phyloP scores from a whole-genome alignment of 64 coral and sea anemone genomes.

The Pocillopora damicornis region DNA sequence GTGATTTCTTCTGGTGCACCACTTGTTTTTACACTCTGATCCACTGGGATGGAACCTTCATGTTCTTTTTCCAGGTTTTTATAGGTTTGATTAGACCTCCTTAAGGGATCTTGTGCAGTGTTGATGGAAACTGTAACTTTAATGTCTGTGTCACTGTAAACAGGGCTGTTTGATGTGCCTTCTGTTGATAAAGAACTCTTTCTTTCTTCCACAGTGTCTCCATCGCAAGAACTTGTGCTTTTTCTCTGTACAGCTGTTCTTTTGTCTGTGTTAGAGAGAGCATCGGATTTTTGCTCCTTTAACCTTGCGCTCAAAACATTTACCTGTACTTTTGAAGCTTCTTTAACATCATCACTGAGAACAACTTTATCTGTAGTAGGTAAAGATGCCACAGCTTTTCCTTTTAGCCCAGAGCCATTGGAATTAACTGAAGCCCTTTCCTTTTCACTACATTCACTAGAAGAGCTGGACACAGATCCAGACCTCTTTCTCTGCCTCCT shows the following conservation, averaged over 20 bases:
- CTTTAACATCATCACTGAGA: not conserved
- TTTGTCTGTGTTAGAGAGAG: not conserved
- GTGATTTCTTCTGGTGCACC: not conserved
- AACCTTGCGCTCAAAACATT: not conserved
- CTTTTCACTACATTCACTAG: slow-evolving; percentile 88
- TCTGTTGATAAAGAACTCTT: slow-evolving; percentile 28
- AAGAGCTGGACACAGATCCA: slow-evolving; percentile 79
- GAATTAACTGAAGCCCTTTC: slow-evolving; percentile 29
- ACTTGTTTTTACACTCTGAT: not conserved
- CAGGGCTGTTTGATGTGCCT: slow-evolving; percentile 50
- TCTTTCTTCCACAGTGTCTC: not conserved
- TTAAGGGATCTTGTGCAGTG: not conserved
- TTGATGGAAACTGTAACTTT: not conserved
- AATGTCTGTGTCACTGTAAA: slow-evolving; percentile 57
- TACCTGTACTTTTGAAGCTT: not conserved
- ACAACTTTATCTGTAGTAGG: not conserved
- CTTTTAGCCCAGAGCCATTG: not conserved
- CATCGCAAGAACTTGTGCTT: not conserved
- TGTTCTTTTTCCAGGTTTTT: not conserved
- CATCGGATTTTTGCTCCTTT: slow-evolving; percentile 3
- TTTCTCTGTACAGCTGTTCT: slow-evolving; percentile 4
- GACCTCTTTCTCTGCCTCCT: slow-evolving; percentile 74
- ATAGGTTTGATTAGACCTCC: not conserved
- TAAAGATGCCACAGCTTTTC: not conserved
- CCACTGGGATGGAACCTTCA: not conserved